Base-by-base conservation (phyloP, 2,888 invertebrate species). In the Lycocerus yunnanus region DNA sequence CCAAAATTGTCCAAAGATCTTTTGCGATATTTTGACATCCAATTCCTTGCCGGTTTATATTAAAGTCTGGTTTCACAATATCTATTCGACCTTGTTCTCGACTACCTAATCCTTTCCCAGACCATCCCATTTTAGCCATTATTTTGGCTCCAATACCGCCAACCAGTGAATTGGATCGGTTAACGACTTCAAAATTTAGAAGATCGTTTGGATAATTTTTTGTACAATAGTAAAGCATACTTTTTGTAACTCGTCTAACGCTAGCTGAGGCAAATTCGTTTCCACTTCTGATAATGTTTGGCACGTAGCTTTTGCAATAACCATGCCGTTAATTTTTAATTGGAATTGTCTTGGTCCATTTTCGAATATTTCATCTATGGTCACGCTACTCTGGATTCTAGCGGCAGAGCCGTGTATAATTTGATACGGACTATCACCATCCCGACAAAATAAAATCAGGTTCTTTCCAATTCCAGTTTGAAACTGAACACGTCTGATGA, bases 51-150 rank as follows among this genome's bases (percentile, higher is more conserved):
- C 74, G 68, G 6, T 77, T 58, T 24, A 74, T 68, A 15, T 77
- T 72, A 14, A 69, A 27, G n/a, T 60, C 14, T 9, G 74, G 21
- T 58, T 72, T 15, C 15, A 77, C 58, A 15, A 77, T 68, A n/a
- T 71, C 66, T 2, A 24, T 70, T 3, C 27, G 18, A 5, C 77
- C 77, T 61, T 77, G 72, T 24, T 59, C 77, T 63, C 68, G 14
- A 14, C 61, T 16, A 4, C 77, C 77, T 58, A 77, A 21, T 5
- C 74, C 74, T 24, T 72, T 70, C n/a, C 77, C 77, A 0, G 70
- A 24, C 74, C 77, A 77, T 5, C 77, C 77, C 77, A 77, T 77
- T 68, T 68, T 61, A 24, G 66, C 15, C 65, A 77, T 67, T 68
- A 77, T 74, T 72, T 69, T 66, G 10, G 72, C 77, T 10, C 74